Evolutionary conservation across 2,888 invertebrate species (phyloP).

Genomic region (Adineta ricciae): DNA sequence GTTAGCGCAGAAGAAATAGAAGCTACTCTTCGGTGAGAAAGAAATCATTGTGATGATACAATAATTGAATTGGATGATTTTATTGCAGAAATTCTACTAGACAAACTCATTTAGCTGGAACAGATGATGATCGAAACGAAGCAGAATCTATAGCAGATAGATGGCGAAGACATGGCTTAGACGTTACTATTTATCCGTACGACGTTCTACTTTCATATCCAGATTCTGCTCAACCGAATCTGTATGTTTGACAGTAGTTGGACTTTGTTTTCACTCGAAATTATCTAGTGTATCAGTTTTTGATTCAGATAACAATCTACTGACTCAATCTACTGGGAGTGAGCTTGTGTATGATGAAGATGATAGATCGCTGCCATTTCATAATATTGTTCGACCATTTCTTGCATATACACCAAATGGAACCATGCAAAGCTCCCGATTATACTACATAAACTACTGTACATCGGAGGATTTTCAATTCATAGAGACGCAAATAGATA

Average conservation of each 20-base stretch:
- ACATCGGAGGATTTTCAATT: slow-evolving; percentile 23
- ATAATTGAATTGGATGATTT: neutral
- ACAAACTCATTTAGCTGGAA: slow-evolving; percentile 36
- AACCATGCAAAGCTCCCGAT: neutral
- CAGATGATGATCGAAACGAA: slow-evolving; percentile 36
- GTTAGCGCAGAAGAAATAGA: neutral
- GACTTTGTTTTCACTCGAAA: too few relatives aligned
- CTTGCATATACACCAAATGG: slow-evolving; percentile 28
- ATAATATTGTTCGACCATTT: slow-evolving; percentile 16
- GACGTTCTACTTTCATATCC: slow-evolving; percentile 1
- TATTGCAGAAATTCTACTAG: neutral
- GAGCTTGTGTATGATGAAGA: neutral
- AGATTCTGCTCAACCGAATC: neutral
- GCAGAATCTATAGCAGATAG: slow-evolving; percentile 35
- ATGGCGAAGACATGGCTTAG: slow-evolving; percentile 37
- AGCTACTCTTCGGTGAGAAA: neutral
- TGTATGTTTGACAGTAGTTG: neutral
- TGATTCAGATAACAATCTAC: neutral
- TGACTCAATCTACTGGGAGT: neutral
- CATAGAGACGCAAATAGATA: neutral
- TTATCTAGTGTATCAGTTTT: neutral
- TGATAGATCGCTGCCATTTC: neutral
- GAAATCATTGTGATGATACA: too few relatives aligned
- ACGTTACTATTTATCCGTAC: slow-evolving; percentile 25
- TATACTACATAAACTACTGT: slow-evolving; percentile 29